Conservation (phyloP, 64 coral and sea anemone genomes). For the Pachyseris speciosa region DNA sequence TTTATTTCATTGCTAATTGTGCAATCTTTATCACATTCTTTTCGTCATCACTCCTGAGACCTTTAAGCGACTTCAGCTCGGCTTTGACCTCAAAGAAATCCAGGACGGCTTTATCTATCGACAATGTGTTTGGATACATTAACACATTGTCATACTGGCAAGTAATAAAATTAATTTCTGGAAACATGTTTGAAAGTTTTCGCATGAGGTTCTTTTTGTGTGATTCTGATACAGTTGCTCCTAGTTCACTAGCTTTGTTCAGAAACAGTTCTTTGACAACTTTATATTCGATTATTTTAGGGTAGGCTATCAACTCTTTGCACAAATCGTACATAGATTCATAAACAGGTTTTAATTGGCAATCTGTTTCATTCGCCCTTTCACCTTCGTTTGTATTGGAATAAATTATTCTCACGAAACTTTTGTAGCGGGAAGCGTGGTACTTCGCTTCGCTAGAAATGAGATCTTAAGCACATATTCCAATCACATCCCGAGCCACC, state of each 20-base stretch:
- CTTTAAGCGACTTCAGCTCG: neutral
- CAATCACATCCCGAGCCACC: constrained; percentile 55
- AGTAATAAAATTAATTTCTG: constrained; percentile 54
- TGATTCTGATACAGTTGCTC: constrained; percentile 43
- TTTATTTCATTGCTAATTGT: constrained; percentile 36
- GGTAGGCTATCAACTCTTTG: constrained; percentile 59
- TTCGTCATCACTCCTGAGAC: constrained; percentile 14
- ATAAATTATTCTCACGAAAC: constrained; percentile 61
- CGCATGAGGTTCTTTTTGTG: constrained; percentile 60
- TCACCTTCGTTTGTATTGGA: constrained; percentile 4
- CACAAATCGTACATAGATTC: constrained; percentile 63
- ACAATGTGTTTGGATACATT: constrained; percentile 22
- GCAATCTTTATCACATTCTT: constrained; percentile 49
- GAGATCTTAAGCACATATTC: constrained; percentile 57
- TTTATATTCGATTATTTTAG: constrained; percentile 62
- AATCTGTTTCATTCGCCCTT: constrained; percentile 8
- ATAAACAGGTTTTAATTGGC: constrained; percentile 30
- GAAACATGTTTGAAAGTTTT: constrained; percentile 56
- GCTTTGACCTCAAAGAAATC: constrained; percentile 35
- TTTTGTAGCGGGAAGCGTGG: constrained; percentile 64
- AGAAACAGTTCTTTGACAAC: constrained; percentile 53
- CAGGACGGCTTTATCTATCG: constrained; percentile 12
- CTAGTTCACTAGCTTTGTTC: constrained; percentile 44
- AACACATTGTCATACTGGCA: constrained; percentile 57
- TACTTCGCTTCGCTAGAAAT: constrained; percentile 80